Evolutionary conservation across 1,140 invertebrate genomes (phyloP).

Genomic region (Notospermus geniculatus): DNA sequence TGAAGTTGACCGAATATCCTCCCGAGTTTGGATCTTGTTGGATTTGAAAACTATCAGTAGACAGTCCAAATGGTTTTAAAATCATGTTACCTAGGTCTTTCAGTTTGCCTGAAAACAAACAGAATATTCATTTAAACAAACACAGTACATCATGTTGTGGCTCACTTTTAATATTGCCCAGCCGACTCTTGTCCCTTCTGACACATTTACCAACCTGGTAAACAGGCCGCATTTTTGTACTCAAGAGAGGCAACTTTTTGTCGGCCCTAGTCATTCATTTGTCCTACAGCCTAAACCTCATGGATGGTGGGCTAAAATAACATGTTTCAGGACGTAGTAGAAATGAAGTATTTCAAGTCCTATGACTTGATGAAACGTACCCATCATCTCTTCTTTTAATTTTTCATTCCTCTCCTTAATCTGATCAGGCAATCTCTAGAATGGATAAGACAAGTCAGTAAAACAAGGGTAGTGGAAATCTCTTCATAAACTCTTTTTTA

Average conservation of each 20-base stretch:
- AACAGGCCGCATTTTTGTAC: too few relatives aligned
- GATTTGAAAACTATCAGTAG: constrained; percentile 93
- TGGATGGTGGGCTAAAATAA: too few relatives aligned
- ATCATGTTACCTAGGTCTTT: constrained; percentile 96
- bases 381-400: constrained; percentile 92
- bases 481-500: not conserved
- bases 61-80: constrained; percentile 90
- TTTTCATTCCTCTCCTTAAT: constrained; percentile 92
- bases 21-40: constrained; percentile 86
- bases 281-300: too few relatives aligned
- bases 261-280: too few relatives aligned
- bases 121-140: not conserved
- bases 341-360: too few relatives aligned
- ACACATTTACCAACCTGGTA: too few relatives aligned
- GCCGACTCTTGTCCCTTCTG: too few relatives aligned
- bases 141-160: not conserved
- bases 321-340: too few relatives aligned
- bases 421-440: constrained; percentile 70
- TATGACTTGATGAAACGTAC: constrained; percentile 36
- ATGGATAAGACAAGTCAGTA: constrained; percentile 15
- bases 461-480: constrained; percentile 12
- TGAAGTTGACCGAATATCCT: constrained; percentile 91
- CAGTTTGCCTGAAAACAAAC: constrained; percentile 67
- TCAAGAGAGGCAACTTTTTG: too few relatives aligned
- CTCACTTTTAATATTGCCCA: not conserved